Conservation (phyloP, 2,797 vertebrate genomes). For the Chloroceryle amazona region DNA sequence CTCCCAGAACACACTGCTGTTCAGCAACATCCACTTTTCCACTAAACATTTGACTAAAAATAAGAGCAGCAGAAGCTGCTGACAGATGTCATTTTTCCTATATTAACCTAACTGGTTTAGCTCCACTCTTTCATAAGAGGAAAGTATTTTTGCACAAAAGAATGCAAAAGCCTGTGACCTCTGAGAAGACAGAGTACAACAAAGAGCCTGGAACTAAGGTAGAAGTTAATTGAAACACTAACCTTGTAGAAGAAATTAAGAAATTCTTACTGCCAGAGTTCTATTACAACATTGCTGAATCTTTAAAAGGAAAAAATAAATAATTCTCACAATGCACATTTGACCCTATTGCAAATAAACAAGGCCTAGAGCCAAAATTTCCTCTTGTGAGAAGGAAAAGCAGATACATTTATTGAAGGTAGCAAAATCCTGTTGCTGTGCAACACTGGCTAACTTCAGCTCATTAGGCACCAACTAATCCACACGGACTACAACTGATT, state of each 20-base stretch:
- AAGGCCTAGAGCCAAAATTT: not conserved
- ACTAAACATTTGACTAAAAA: not conserved
- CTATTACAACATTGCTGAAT: not conserved
- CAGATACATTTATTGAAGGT: not conserved
- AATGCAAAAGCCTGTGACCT: not conserved
- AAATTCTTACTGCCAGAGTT: no score
- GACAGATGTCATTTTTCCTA: not conserved
- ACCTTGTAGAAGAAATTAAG: not conserved
- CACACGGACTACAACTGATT: not conserved
- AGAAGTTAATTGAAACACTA: not conserved
- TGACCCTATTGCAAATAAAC: not conserved
- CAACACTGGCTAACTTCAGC: not conserved
- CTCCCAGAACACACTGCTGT: not conserved
- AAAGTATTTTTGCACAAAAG: not conserved
- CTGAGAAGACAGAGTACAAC: not conserved
- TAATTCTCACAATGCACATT: fast-evolving
- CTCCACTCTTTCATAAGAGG: not conserved
- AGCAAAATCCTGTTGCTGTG: not conserved
- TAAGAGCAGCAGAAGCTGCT: not conserved
- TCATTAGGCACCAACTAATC: not conserved
- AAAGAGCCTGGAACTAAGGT: not conserved
- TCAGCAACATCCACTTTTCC: not conserved
- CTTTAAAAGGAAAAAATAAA: not conserved
- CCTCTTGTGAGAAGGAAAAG: not conserved
- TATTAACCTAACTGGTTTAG: not conserved